phyloP scores from a whole-genome alignment of 2,888 invertebrate genomes.

The Argyresthia goedartella region DNA sequence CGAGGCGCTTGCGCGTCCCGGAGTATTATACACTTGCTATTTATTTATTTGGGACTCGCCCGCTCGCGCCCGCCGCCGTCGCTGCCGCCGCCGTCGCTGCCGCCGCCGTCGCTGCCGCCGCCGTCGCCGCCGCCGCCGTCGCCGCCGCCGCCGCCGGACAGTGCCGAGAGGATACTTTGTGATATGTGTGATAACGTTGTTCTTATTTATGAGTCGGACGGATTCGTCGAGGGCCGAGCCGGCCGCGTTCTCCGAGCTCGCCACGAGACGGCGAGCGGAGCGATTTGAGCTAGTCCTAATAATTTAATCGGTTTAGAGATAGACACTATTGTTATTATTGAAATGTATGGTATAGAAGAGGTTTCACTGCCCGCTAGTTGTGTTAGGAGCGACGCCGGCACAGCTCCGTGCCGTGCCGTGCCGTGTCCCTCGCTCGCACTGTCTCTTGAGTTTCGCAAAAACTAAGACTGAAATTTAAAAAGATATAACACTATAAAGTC shows the following conservation, averaged over 20 bases:
- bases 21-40: slow-evolving; percentile 64
- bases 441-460: slow-evolving; percentile 59
- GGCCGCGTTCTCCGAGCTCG: slow-evolving; percentile 12
- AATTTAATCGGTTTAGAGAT: slow-evolving; percentile 37
- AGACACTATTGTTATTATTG: slow-evolving; percentile 41
- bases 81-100: too few species aligned
- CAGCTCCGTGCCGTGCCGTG: too few species aligned
- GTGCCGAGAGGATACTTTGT: slow-evolving; percentile 19
- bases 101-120: too few species aligned
- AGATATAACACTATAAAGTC: slow-evolving; percentile 63
- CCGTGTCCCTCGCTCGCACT: slow-evolving; percentile 58
- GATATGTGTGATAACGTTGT: slow-evolving; percentile 24
- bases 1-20: slow-evolving; percentile 50
- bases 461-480: slow-evolving; percentile 69
- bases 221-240: too few species aligned
- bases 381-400: slow-evolving; percentile 25
- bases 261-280: slow-evolving; percentile 17
- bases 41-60: slow-evolving; percentile 58
- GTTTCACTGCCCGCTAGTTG: slow-evolving; percentile 35
- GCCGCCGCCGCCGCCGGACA: background rate
- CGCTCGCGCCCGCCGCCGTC: slow-evolving; percentile 17
- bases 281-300: slow-evolving; percentile 32
- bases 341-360: slow-evolving; percentile 28
- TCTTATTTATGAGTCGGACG: slow-evolving; percentile 4
- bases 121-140: too few species aligned